Conservation (phyloP, 2,888 invertebrate genomes). For the Drosophila buzzatii region DNA sequence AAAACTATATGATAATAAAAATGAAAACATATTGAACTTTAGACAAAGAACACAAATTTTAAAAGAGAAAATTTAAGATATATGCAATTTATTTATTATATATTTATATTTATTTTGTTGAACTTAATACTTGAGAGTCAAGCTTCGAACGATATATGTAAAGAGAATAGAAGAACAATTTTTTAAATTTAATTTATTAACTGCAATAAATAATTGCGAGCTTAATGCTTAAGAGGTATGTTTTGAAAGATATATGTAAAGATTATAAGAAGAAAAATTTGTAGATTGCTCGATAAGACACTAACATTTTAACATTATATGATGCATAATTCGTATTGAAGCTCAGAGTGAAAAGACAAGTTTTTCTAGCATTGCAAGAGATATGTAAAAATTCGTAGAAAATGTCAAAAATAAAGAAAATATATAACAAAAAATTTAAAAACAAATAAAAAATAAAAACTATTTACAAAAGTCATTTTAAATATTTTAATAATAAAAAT, state of each 20-base stretch:
- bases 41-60: too few species aligned
- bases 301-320: background rate
- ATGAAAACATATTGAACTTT: background rate
- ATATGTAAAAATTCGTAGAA: background rate
- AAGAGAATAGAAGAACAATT: background rate
- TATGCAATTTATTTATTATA: too few species aligned
- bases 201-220: too few species aligned
- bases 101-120: too few species aligned
- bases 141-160: background rate
- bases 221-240: too few species aligned
- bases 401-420: too few species aligned
- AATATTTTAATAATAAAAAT: background rate
- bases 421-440: too few species aligned
- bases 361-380: background rate
- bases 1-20: too few species aligned
- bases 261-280: background rate
- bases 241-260: background rate
- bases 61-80: too few species aligned
- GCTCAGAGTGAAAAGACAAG: background rate
- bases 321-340: background rate
- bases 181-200: background rate
- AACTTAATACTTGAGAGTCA: too few species aligned
- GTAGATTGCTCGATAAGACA: background rate
- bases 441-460: too few species aligned
- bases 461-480: background rate